Percentiles rank a stretch among this genome's conserved stretches.
Evolutionary conservation across 2,113 vertebrate genomes (phyloP).

Genomic region (Capreolus pygargus): DNA sequence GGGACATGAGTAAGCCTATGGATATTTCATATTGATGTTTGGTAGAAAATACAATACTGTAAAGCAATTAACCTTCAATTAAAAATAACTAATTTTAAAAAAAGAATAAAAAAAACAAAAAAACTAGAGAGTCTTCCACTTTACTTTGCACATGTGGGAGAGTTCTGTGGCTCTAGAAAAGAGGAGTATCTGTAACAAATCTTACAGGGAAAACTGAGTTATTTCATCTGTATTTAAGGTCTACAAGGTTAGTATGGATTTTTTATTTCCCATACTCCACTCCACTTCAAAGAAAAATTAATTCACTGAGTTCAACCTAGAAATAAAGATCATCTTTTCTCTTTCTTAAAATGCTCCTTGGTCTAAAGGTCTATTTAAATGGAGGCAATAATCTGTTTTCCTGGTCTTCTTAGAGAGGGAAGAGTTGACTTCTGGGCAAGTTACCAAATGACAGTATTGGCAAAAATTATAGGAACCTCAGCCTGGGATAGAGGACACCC

Average conservation of each 20-base stretch:
- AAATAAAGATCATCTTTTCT: slow-evolving; percentile 26
- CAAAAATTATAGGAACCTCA: neutral
- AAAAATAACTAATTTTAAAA: neutral
- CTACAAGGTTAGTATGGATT: neutral
- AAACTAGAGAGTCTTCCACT: neutral
- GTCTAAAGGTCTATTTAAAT: neutral
- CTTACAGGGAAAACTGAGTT: neutral
- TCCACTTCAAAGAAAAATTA: neutral
- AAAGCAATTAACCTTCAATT: neutral
- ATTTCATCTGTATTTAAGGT: neutral
- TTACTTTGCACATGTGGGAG: neutral
- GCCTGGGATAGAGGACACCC: neutral
- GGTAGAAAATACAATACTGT: neutral
- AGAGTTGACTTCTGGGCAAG: neutral
- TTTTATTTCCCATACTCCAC: neutral
- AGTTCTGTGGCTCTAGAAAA: neutral
- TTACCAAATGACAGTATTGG: neutral
- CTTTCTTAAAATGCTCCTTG: slow-evolving; percentile 17
- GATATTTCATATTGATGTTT: neutral
- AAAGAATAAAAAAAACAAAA: neutral
- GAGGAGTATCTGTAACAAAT: neutral
- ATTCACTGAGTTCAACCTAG: neutral
- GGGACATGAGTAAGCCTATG: neutral
- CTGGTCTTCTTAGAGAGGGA: neutral
- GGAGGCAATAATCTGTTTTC: neutral